These are phyloP conservation scores for Priapulus caudatus DNA, from an alignment of 2,888 invertebrate genomes.

Conservation along the genomic window DNA sequence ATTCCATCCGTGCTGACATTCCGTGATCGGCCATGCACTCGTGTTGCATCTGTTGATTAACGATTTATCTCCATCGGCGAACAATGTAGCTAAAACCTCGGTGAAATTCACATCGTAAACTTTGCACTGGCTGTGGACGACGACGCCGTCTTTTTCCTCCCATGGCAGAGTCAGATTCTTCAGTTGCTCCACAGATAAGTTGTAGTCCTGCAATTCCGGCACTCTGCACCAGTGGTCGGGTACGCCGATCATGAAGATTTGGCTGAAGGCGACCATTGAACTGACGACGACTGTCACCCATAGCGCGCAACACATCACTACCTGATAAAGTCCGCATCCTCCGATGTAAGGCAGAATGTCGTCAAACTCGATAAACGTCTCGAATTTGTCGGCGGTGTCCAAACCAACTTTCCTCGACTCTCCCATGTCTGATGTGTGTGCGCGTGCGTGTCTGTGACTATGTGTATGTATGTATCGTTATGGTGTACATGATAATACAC, in stretches of 20 bases:
- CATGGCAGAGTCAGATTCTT: neutral
- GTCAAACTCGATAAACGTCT: too few species aligned
- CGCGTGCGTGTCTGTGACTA: too few species aligned
- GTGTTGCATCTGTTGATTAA: too few species aligned
- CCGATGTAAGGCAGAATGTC: neutral
- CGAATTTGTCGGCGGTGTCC: too few species aligned
- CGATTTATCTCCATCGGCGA: neutral
- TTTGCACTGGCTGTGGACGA: neutral
- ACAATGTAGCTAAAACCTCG: neutral
- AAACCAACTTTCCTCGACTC: too few species aligned
- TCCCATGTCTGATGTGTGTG: too few species aligned
- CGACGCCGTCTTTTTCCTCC: neutral
- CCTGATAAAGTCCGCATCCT: neutral
- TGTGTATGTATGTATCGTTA: too few species aligned
- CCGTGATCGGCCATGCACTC: neutral
- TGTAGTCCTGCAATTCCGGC: neutral
- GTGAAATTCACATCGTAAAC: neutral
- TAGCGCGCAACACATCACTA: neutral
- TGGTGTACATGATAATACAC: too few species aligned
- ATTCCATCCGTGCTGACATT: neutral
- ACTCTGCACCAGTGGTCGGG: conserved; percentile 1
- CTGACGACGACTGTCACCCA: neutral
- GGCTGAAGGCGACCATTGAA: neutral
- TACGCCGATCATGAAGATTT: neutral
- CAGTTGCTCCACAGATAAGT: neutral